Base-by-base conservation (phyloP, 2,113 vertebrate genomes). In the Nothobranchius furzeri region DNA sequence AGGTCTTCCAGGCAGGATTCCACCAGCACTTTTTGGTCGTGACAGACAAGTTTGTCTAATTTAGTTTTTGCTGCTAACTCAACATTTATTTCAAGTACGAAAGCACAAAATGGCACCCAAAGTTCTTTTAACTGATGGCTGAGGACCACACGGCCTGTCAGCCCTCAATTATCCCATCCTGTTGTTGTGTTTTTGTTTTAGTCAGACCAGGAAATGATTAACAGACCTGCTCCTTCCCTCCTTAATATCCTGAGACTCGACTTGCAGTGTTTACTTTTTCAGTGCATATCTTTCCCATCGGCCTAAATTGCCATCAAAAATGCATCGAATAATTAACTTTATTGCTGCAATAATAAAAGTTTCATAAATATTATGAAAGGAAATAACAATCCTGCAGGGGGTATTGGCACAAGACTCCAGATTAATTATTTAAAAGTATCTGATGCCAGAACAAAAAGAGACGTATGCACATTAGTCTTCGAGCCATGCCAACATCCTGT, bases 111-210 rank as follows among this genome's bases (percentile, higher is more conserved):
- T 4, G 6, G 7, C 37, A 40, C 37, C 37, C 37, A 40, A 7
- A 40, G 36, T 37, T 7, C 7, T 37, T 37, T 37, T 37, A 37
- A 4, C 4, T 0, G 7, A 7, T 6, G 7, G 7, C 4, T 7
- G 7, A 37, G 1, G 9, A 40, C 6, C 6, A 1, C 86, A 85
- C 87, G 82, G 64, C 48, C 70, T 61, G 56, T 79, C 53, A 78
- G 83, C 90, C 89, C 77, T 82, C 9, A 50, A 90, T 89, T 85
- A 89, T 63, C 73, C 68, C 70, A 68, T 48, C 49, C 20, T 70
- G 78, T 85, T 90, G 81, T 90, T 83, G 85, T 85, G 74, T 89
- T 87, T 86, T 83, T 75, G 54, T 87, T 85, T 82, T 70, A 69
- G 70, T 64, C 63, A 64, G 45, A 58, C 73, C 70, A 81, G 80